Evolutionary conservation across 1,140 invertebrate species (phyloP).

Genomic region (Solen grandis): DNA sequence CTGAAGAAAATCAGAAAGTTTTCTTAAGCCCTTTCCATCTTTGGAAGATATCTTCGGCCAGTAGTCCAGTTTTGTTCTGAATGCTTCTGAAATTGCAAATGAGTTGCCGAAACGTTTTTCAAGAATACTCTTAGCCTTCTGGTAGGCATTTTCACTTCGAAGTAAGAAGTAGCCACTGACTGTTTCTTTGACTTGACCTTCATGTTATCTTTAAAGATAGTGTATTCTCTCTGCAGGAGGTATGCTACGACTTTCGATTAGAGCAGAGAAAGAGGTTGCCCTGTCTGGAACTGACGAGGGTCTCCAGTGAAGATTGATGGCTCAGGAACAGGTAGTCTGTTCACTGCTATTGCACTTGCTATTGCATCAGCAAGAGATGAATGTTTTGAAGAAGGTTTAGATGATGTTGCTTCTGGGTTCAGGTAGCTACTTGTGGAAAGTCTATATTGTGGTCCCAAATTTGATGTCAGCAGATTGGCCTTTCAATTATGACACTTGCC

Average conservation of each 20-base stretch:
- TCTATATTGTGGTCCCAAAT: background rate
- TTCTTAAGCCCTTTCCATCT: constrained; percentile 40
- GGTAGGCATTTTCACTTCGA: constrained; percentile 40
- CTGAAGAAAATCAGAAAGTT: constrained; percentile 56
- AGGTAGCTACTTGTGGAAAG: background rate
- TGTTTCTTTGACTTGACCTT: constrained; percentile 30
- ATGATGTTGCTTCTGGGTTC: background rate
- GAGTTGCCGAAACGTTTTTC: constrained; percentile 56
- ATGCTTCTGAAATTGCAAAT: constrained; percentile 50
- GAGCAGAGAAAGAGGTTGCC: constrained; percentile 88
- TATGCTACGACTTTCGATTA: constrained; percentile 92
- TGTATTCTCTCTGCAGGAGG: constrained; percentile 84
- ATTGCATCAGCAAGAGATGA: constrained; percentile 4
- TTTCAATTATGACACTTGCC: background rate
- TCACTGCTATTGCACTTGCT: constrained; percentile 40
- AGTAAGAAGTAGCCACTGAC: constrained; percentile 54
- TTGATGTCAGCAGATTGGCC: background rate
- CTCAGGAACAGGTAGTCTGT: constrained; percentile 54
- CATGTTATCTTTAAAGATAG: constrained; percentile 73
- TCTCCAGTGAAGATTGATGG: constrained; percentile 56
- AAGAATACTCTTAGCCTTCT: constrained; percentile 44
- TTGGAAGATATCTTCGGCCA: constrained; percentile 55
- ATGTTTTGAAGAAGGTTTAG: background rate
- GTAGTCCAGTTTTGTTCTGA: constrained; percentile 55
- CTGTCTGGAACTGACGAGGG: constrained; percentile 53